These are phyloP conservation scores for Umimayanthus kanabou DNA, from an alignment of 92 coral and sea anemone genomes.

Conservation along the genomic window DNA sequence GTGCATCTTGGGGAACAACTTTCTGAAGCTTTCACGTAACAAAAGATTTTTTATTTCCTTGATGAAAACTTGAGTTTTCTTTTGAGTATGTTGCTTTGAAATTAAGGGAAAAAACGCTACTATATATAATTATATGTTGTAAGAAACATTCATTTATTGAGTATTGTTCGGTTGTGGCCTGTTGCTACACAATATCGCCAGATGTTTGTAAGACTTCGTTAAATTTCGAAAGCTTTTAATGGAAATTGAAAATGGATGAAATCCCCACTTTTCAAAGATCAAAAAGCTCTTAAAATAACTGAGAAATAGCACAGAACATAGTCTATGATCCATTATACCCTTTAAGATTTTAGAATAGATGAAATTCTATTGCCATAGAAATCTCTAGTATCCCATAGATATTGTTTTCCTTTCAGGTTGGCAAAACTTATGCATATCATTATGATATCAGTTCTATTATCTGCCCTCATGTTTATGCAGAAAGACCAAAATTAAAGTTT, in stretches of 20 bases:
- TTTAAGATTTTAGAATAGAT: not conserved
- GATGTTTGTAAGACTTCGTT: slow-evolving; percentile 26
- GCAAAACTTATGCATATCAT: slow-evolving; percentile 76
- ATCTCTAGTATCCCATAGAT: slow-evolving; percentile 82
- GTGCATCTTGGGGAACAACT: not conserved
- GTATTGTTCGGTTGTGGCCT: not conserved
- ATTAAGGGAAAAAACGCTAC: not conserved
- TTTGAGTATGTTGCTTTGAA: not conserved
- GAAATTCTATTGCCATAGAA: slow-evolving; percentile 68
- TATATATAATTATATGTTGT: not conserved
- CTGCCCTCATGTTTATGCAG: slow-evolving; percentile 45
- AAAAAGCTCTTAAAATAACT: not conserved
- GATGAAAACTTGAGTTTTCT: not conserved
- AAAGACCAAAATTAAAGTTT: slow-evolving; percentile 44
- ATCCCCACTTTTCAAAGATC: not conserved
- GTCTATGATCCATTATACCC: not conserved
- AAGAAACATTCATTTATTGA: not conserved
- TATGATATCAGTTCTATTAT: slow-evolving; percentile 62
- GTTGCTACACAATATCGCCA: slow-evolving; percentile 39
- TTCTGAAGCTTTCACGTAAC: slow-evolving; percentile 5
- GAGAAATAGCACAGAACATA: not conserved
- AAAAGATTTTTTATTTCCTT: not conserved
- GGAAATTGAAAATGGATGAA: not conserved
- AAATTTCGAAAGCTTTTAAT: not conserved
- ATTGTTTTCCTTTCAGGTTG: slow-evolving; percentile 78